Evolutionary conservation across 2,113 vertebrate species (phyloP).

Genomic region (Aphelocoma coerulescens): DNA sequence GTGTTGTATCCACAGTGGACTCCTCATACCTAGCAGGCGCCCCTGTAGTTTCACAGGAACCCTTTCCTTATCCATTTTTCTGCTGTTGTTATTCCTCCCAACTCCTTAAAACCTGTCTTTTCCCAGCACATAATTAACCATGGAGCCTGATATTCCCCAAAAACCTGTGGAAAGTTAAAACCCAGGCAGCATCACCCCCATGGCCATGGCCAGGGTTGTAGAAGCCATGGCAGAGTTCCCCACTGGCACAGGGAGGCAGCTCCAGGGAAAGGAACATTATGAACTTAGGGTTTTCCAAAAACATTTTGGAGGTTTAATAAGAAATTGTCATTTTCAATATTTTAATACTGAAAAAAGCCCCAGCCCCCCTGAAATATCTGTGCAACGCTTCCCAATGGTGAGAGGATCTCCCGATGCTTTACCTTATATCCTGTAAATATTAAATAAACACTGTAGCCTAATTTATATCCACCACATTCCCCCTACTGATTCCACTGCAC

Average conservation of each 20-base stretch:
- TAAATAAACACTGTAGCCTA: neutral
- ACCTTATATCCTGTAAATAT: neutral
- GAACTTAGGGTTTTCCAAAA: neutral
- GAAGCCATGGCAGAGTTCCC: neutral
- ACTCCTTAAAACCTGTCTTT: neutral
- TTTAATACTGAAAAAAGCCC: neutral
- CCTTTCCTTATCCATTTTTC: neutral
- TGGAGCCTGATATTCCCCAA: neutral
- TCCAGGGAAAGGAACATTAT: neutral
- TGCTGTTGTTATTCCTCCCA: neutral
- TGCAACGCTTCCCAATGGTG: fast-evolving
- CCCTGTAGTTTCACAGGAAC: neutral
- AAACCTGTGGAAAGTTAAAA: neutral
- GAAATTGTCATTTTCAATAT: neutral
- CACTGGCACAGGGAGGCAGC: neutral
- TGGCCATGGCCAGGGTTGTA: neutral
- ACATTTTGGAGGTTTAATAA: neutral
- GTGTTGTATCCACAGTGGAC: neutral
- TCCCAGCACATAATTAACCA: neutral
- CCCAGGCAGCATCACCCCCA: neutral
- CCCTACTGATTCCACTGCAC: neutral
- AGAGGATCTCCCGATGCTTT: neutral
- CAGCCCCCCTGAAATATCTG: neutral
- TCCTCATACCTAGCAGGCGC: neutral
- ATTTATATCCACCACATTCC: neutral